Percentiles rank a stretch among this genome's conserved stretches.
These are phyloP conservation scores for Heterotilapia buettikoferi DNA, from an alignment of 2,113 vertebrate genomes.

Conservation along the genomic window DNA sequence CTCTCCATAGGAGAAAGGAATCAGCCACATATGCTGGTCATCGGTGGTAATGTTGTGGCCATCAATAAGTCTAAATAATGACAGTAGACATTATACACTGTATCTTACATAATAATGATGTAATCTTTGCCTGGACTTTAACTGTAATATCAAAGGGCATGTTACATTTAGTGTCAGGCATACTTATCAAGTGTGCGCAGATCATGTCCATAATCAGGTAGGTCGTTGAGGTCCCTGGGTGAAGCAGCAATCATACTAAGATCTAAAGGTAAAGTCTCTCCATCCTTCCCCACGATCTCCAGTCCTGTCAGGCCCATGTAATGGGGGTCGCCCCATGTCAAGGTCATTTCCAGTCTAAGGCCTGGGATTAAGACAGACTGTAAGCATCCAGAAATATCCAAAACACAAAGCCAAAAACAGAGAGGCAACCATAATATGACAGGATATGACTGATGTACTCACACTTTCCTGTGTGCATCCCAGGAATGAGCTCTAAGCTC, in stretches of 20 bases:
- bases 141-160: neutral
- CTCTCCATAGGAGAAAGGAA: constrained; percentile 83
- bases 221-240: constrained; percentile 84
- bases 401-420: neutral
- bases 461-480: constrained; percentile 85
- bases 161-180: neutral
- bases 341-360: constrained; percentile 81
- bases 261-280: constrained; percentile 78
- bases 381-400: neutral
- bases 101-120: neutral
- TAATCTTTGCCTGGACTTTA: neutral
- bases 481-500: constrained; percentile 67
- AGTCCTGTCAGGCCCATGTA: constrained; percentile 90
- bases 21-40: constrained; percentile 94
- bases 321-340: constrained; percentile 90
- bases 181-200: constrained; percentile 89
- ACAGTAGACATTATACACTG: neutral
- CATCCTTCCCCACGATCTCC: constrained; percentile 85
- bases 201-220: constrained; percentile 80
- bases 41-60: constrained; percentile 90
- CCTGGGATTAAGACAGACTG: constrained; percentile 58
- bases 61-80: constrained; percentile 80
- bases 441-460: constrained; percentile 53
- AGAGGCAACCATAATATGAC: neutral
- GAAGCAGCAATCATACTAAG: constrained; percentile 79